Percentiles rank a stretch among this genome's conserved stretches.
Evolutionary conservation across 2,888 invertebrate genomes (phyloP).

Genomic region (Notodonta ziczac): DNA sequence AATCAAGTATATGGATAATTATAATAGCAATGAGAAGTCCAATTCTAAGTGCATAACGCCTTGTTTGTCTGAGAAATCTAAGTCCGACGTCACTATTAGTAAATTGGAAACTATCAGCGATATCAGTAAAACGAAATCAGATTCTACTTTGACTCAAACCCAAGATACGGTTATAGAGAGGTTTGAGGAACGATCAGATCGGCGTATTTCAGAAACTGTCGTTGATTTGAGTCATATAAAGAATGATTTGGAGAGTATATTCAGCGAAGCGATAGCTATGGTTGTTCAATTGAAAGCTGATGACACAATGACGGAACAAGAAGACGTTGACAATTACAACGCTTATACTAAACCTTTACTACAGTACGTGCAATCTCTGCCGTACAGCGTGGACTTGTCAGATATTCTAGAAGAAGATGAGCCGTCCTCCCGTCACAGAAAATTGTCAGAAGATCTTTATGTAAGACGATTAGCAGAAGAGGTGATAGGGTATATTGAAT

Average conservation of each 20-base stretch:
- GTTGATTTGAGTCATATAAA: constrained; percentile 73
- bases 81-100: constrained; percentile 77
- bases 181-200: constrained; percentile 50
- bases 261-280: constrained; percentile 62
- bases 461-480: constrained; percentile 64
- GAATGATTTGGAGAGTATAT: constrained; percentile 71
- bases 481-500: constrained; percentile 65
- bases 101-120: constrained; percentile 75
- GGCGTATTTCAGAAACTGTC: constrained; percentile 74
- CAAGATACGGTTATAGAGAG: constrained; percentile 77
- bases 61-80: constrained; percentile 74
- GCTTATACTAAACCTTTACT: constrained; percentile 70
- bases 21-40: constrained; percentile 58
- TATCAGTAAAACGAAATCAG: constrained; percentile 78
- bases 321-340: constrained; percentile 72
- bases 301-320: constrained; percentile 75
- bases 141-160: constrained; percentile 75
- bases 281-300: constrained; percentile 57
- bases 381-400: constrained; percentile 74
- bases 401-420: constrained; percentile 80
- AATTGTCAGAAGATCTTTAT: constrained; percentile 55
- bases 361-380: constrained; percentile 59
- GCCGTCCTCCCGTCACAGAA: constrained; percentile 63
- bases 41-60: constrained; percentile 68
- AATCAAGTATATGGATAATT: constrained; percentile 78